These are phyloP conservation scores for Cardinalis cardinalis DNA, from an alignment of 2,113 vertebrate genomes.

Conservation along the genomic window DNA sequence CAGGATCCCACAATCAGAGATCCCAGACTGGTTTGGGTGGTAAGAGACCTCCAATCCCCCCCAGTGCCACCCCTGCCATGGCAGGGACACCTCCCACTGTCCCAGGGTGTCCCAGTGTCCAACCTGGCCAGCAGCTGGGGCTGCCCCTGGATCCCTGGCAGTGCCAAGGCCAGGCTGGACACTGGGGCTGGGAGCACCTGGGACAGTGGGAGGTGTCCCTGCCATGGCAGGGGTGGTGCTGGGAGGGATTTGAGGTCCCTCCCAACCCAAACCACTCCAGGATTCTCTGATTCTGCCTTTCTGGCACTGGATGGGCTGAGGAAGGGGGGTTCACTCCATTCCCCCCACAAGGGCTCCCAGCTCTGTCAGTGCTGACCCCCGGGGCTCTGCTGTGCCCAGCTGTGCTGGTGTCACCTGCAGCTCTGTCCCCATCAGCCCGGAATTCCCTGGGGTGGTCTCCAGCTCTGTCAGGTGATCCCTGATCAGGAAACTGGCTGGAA, in stretches of 20 bases:
- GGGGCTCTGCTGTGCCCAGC: rapidly evolving
- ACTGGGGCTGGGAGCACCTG: too few relatives aligned
- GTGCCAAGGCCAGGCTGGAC: neutral
- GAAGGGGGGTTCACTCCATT: neutral
- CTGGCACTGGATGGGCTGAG: rapidly evolving
- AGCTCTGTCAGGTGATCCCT: neutral
- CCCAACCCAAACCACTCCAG: rapidly evolving
- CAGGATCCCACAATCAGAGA: too few relatives aligned
- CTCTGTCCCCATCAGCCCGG: rapidly evolving
- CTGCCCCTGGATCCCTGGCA: too few relatives aligned
- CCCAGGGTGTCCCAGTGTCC: too few relatives aligned
- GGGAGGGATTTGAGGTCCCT: rapidly evolving
- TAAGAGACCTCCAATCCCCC: too few relatives aligned
- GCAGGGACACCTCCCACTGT: too few relatives aligned
- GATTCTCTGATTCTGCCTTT: too few relatives aligned
- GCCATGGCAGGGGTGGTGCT: neutral
- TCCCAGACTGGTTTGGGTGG: too few relatives aligned
- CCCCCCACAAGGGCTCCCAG: rapidly evolving
- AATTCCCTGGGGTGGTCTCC: rapidly evolving
- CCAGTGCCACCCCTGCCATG: too few relatives aligned
- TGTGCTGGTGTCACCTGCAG: rapidly evolving
- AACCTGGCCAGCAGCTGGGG: too few relatives aligned
- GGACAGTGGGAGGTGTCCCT: neutral
- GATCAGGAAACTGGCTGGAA: rapidly evolving
- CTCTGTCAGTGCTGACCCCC: rapidly evolving